Evolutionary conservation across 2,113 vertebrate genomes (phyloP).

Genomic region (Xiphias gladius): DNA sequence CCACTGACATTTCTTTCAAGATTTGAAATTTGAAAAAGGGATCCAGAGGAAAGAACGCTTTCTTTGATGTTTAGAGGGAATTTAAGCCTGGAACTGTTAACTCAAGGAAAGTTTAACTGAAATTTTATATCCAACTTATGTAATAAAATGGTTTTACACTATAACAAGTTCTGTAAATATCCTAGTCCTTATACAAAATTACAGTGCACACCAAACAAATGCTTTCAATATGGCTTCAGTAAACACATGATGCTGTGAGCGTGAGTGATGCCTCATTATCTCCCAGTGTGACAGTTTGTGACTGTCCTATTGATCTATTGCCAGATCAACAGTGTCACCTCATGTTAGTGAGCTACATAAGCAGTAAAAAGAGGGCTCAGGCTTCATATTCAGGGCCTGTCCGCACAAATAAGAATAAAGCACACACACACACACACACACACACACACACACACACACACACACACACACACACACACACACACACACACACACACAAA

Average conservation of each 20-base stretch:
- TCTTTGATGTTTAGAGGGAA: too few relatives aligned
- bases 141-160: too few relatives aligned
- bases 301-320: slow-evolving; percentile 44
- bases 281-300: slow-evolving; percentile 29
- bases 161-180: background rate
- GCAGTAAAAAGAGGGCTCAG: slow-evolving; percentile 10
- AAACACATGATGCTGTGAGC: background rate
- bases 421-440: background rate
- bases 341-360: slow-evolving; percentile 35
- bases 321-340: slow-evolving; percentile 45
- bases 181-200: background rate
- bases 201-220: background rate
- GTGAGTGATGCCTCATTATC: slow-evolving; percentile 1
- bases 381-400: slow-evolving; percentile 23
- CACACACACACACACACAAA: background rate
- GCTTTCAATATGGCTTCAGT: background rate
- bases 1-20: background rate
- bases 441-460: slow-evolving; percentile 23
- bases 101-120: background rate
- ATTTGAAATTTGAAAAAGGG: background rate
- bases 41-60: too few relatives aligned
- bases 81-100: slow-evolving; percentile 4
- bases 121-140: background rate
- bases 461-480: background rate
- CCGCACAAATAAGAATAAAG: slow-evolving; percentile 45